Conservation (phyloP, 1,140 invertebrate species). For the Drosophila nebulosa region DNA sequence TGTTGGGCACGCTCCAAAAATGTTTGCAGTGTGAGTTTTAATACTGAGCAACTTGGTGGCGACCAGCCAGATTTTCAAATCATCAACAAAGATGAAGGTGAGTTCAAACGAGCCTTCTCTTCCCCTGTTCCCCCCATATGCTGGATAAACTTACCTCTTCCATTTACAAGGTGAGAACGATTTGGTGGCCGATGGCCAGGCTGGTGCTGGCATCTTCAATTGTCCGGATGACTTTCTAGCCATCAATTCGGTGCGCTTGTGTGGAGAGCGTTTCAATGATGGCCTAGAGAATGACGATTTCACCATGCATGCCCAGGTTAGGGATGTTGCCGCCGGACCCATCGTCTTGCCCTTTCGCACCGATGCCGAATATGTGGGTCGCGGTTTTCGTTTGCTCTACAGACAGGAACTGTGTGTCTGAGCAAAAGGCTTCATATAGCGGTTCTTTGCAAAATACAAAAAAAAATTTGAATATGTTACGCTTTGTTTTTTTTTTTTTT, state of each 20-base stretch:
- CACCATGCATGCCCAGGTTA: constrained; percentile 85
- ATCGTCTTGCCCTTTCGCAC: constrained; percentile 83
- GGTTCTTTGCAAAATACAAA: constrained; percentile 24
- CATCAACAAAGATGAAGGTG: constrained; percentile 84
- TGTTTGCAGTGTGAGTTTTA: constrained; percentile 86
- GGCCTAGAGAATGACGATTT: constrained; percentile 83
- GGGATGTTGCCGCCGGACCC: constrained; percentile 83
- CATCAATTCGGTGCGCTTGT: constrained; percentile 85
- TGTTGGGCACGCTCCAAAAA: constrained; percentile 85
- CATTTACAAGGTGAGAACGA: constrained; percentile 60
- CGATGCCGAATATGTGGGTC: constrained; percentile 81
- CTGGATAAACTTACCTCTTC: too few species aligned
- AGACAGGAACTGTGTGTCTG: constrained; percentile 82
- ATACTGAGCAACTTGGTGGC: constrained; percentile 82
- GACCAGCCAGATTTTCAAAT: constrained; percentile 84
- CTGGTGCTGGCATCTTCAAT: constrained; percentile 87
- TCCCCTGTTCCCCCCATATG: too few species aligned
- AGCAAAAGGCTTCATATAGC: constrained; percentile 1
- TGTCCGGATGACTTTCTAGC: constrained; percentile 88
- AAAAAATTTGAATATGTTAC: constrained; percentile 47
- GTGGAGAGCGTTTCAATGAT: constrained; percentile 88
- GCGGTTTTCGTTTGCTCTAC: constrained; percentile 83
- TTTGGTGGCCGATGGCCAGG: constrained; percentile 85
- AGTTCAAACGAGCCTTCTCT: too few species aligned
- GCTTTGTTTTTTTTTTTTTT: constrained; percentile 16